These are phyloP conservation scores for Pristionchus arcanus DNA, from an alignment of 2,888 invertebrate species.

Conservation along the genomic window DNA sequence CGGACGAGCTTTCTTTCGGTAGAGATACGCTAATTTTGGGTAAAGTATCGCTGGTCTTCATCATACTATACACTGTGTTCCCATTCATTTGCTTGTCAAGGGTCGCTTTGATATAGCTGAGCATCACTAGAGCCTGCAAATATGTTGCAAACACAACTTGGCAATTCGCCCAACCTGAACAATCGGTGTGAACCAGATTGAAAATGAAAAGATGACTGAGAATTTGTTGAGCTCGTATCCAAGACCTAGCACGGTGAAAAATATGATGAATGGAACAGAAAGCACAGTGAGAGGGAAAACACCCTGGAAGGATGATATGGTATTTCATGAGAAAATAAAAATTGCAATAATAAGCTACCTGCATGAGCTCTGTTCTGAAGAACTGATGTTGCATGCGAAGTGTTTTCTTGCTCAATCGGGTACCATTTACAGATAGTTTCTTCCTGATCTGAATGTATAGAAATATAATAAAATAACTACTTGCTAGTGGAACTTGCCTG, in stretches of 20 bases:
- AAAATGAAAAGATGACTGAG: not conserved
- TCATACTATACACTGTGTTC: not conserved
- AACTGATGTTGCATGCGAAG: not conserved
- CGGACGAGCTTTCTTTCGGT: too few relatives aligned
- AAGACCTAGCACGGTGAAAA: not conserved
- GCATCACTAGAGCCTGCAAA: not conserved
- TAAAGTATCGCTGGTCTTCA: not conserved
- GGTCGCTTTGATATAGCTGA: not conserved
- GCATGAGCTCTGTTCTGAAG: not conserved
- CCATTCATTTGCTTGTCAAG: not conserved
- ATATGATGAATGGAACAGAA: not conserved
- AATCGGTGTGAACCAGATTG: not conserved
- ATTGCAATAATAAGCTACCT: not conserved
- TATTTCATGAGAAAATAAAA: too few relatives aligned
- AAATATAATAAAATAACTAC: too few relatives aligned
- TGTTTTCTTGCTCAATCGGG: not conserved
- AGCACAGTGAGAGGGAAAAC: not conserved
- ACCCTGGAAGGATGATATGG: not conserved
- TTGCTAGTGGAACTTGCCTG: not conserved
- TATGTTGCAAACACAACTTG: not conserved
- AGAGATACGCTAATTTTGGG: not conserved
- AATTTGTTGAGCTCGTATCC: slow-evolving; percentile 6
- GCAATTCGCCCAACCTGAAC: not conserved
- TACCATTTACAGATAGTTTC: not conserved
- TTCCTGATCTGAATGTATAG: not conserved